A percentile compares a stretch with the other conserved stretches of the same genome.
Evolutionary conservation across 2,113 vertebrate genomes (phyloP).

Genomic region (Murina feae): DNA sequence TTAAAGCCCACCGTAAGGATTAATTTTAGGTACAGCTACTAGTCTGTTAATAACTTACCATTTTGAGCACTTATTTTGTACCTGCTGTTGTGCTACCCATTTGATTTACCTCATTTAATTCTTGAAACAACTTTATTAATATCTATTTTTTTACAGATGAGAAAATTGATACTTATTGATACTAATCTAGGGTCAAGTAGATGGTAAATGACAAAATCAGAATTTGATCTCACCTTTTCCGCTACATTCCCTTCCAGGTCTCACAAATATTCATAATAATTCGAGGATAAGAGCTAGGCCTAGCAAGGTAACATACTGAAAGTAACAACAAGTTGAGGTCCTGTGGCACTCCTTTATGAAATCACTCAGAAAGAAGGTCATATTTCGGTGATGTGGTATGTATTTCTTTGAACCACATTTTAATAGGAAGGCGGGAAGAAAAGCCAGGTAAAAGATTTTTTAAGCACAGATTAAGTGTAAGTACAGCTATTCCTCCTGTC

Average conservation of each 20-base stretch:
- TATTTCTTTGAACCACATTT: conserved; percentile 17
- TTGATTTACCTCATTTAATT: conserved; percentile 32
- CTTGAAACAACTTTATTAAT: neutral
- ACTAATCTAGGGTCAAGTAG: neutral
- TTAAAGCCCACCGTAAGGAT: neutral
- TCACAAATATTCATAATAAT: neutral
- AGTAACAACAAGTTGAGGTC: neutral
- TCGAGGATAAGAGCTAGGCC: neutral
- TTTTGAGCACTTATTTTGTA: neutral
- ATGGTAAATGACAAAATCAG: neutral
- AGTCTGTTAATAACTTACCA: conserved; percentile 19
- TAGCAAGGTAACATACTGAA: neutral
- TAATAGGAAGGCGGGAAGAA: neutral
- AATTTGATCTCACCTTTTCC: neutral
- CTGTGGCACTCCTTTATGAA: neutral
- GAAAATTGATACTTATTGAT: neutral
- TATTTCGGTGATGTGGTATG: neutral
- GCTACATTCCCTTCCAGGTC: neutral
- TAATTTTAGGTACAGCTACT: neutral
- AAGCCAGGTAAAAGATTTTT: neutral
- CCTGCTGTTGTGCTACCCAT: neutral
- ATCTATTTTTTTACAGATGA: conserved; percentile 25
- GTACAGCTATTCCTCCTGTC: neutral
- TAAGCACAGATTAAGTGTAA: neutral
- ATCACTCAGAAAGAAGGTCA: neutral